Evolutionary conservation across 2,888 invertebrate genomes (phyloP), one percentile per base, ranked within the genome.

Genomic region (Spodoptera picta): DNA sequence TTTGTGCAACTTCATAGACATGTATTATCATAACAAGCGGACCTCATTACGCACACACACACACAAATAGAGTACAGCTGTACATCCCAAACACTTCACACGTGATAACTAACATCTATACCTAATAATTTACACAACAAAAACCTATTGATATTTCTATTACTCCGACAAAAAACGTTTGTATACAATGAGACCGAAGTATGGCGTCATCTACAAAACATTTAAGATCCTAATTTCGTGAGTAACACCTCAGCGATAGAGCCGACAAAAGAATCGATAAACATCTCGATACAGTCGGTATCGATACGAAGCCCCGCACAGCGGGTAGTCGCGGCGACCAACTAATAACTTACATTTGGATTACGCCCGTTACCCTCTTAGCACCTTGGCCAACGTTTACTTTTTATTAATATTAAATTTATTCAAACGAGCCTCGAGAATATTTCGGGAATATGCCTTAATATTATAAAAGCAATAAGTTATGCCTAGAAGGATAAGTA

Each of bases 291-390:
- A 27, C 12, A 58, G 63, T 54, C 53, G 69, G 63, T 87, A 89
- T 90, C 89, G 91, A 89, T 78, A 82, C 83, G 85, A 65, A 83
- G 84, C 14, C 49, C 36, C 81, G 88, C 92, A 75, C 94, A 92
- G 92, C 92, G 82, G 91, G 93, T 82, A 89, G 85, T 85, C 87
- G 73, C 75, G 75, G 86, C 85, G 83, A 76, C 82, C 89, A 85
- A 86, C 92, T 92, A 92, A 93, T 93, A 93, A 92, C 91, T 93
- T 93, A 94, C 92, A 92, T 89, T 90, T 86, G 90, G 93, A 93
- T 93, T 93, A 93, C 90, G 89, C 93, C 93, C 93, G 93, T 93
- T 93, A 94, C 91, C 87, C 91, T 92, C 93, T 93, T 93, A 91
- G 92, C 94, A 93, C 93, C 94, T 93, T 93, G 86, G 82, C 86